These are phyloP conservation scores for Phrynosoma platyrhinos DNA, from an alignment of 2,113 vertebrate genomes.

Conservation along the genomic window DNA sequence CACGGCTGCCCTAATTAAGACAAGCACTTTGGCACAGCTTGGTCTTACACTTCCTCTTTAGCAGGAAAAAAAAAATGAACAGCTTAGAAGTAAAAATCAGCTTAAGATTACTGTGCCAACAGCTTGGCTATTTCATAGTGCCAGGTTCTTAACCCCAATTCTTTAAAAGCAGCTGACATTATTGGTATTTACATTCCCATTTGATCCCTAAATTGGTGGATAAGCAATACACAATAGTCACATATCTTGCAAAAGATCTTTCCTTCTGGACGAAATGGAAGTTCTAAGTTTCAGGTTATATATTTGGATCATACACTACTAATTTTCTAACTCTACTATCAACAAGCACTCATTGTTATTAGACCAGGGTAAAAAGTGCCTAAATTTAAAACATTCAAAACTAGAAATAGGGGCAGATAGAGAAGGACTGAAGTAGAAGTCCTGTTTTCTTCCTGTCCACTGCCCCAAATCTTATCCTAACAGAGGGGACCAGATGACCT, in stretches of 20 bases:
- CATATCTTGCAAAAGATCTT: neutral
- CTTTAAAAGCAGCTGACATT: neutral
- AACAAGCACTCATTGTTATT: neutral
- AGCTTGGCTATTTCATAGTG: neutral
- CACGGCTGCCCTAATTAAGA: neutral
- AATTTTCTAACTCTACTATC: neutral
- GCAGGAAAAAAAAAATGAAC: neutral
- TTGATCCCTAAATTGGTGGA: neutral
- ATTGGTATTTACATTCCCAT: neutral
- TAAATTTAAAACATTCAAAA: neutral
- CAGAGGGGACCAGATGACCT: neutral
- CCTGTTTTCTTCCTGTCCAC: neutral
- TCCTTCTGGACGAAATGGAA: neutral
- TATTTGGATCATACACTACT: neutral
- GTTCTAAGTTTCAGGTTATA: neutral
- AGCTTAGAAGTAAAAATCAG: neutral
- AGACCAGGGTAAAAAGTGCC: neutral
- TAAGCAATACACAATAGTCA: neutral
- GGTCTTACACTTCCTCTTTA: neutral
- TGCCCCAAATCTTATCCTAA: neutral
- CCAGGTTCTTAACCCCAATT: neutral
- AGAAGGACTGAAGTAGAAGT: neutral
- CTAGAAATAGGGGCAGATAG: neutral
- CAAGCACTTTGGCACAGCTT: conserved; percentile 17
- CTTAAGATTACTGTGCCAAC: neutral